Base-by-base conservation (phyloP, 1,140 invertebrate genomes). In the Steinernema feltiae region DNA sequence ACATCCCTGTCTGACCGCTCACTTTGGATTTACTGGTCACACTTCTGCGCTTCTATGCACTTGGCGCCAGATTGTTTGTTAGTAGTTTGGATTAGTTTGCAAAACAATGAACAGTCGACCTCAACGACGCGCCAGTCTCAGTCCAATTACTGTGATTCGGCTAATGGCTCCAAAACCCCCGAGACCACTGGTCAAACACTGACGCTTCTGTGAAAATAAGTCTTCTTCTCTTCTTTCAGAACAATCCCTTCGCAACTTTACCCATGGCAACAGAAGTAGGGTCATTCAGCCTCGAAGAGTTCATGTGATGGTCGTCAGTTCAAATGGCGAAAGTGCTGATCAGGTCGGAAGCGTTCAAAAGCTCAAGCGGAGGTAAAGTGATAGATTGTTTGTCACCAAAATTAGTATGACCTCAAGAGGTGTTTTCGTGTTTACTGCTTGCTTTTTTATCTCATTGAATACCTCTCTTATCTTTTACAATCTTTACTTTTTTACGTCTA, bases 61-160 rank as follows among this genome's bases (percentile, higher is more conserved):
- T 27, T 63, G 53, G 53, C 24, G 24, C 53, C 53, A 63, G 53
- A 63, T 63, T 63, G 53, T 63, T 63, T 63, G 53, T 27, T 63
- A 27, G 41, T n/a, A n/a, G 53, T 27, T 63, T 27, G 53, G 53
- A 63, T 63, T 63, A 63, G 24, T 63, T 63, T 63, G 53, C 53
- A 63, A 63, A 63, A 63, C 53, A 63, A 63, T 63, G 53, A 15
- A 27, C 53, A 21, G 53, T 3, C 7, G 53, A 63, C 53, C 53
- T 41, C 35, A n/a, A 12, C n/a, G 41, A 46, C 41, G 41, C 41
- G 41, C 7, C 41, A 12, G 41, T 46, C 41, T 7, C 41, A 46
- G 41, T 46, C 53, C 53, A 63, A 63, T 63, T 63, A 63, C 53
- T 63, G 53, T n/a, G 41, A 7, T 46, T 7, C 53, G 24, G 53